phyloP scores from a whole-genome alignment of 2,113 vertebrate genomes.

The Forbesichthys agassizii region DNA sequence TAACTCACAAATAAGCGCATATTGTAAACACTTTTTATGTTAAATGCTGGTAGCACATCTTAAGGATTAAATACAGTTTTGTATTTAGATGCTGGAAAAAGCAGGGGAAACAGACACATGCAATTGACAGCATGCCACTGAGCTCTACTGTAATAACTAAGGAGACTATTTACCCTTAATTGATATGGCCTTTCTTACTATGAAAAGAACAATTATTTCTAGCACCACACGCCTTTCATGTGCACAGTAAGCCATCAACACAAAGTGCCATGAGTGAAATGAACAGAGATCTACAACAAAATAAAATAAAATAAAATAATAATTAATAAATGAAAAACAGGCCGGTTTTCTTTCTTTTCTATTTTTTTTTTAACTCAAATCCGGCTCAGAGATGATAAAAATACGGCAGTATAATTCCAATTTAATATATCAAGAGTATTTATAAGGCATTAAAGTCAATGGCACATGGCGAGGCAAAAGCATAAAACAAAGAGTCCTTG shows the following conservation, averaged over 20 bases:
- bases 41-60: constrained; percentile 55
- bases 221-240: constrained; percentile 72
- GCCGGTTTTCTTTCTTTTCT: constrained; percentile 48
- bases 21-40: constrained; percentile 49
- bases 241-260: constrained; percentile 77
- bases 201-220: constrained; percentile 82
- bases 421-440: constrained; percentile 80
- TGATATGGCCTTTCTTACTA: constrained; percentile 83
- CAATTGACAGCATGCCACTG: constrained; percentile 73
- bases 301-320: constrained; percentile 40
- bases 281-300: constrained; percentile 67
- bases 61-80: constrained; percentile 57
- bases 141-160: constrained; percentile 78
- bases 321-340: constrained; percentile 9
- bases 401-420: constrained; percentile 71
- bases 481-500: constrained; percentile 77
- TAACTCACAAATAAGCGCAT: constrained; percentile 56
- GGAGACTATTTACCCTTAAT: constrained; percentile 82
- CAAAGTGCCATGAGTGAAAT: constrained; percentile 77
- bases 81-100: constrained; percentile 33
- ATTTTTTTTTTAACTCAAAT: constrained; percentile 65
- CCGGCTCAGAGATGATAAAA: constrained; percentile 73
- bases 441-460: constrained; percentile 78
- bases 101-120: constrained; percentile 37
- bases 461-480: constrained; percentile 70